These are phyloP conservation scores for Helicoverpa armigera DNA, from an alignment of 1,140 invertebrate genomes.

Conservation along the genomic window DNA sequence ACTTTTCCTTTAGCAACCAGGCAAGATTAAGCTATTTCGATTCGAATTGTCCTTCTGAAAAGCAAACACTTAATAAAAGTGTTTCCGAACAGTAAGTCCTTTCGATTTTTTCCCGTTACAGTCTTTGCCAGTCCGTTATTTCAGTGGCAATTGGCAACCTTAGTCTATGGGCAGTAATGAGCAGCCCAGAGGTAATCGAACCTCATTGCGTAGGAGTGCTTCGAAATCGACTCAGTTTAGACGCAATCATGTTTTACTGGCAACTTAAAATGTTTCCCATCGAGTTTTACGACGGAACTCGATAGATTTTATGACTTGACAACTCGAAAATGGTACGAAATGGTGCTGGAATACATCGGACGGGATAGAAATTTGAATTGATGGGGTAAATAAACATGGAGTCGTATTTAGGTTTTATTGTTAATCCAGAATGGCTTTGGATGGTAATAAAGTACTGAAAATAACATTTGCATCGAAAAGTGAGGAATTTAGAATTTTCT, in stretches of 20 bases:
- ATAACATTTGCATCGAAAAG: too few relatives aligned
- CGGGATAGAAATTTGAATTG: not conserved
- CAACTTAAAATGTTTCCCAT: slow-evolving; percentile 48
- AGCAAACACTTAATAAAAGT: too few relatives aligned
- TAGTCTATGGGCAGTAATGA: slow-evolving; percentile 13
- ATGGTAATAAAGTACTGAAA: not conserved
- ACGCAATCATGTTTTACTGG: slow-evolving; percentile 59
- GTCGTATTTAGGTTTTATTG: not conserved
- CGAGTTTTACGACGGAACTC: slow-evolving; percentile 41
- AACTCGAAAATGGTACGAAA: not conserved
- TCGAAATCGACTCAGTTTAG: slow-evolving; percentile 52
- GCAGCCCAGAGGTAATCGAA: slow-evolving; percentile 64
- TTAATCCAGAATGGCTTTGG: not conserved
- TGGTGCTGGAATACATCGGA: not conserved
- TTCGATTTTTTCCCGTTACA: too few relatives aligned
- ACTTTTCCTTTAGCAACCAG: too few relatives aligned
- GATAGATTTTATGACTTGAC: slow-evolving; percentile 31
- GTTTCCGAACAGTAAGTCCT: too few relatives aligned
- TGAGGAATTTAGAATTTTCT: too few relatives aligned
- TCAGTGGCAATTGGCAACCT: slow-evolving; percentile 11
- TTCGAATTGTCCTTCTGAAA: too few relatives aligned
- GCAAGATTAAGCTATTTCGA: too few relatives aligned
- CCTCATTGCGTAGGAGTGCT: slow-evolving; percentile 64
- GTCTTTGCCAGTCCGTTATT: not conserved
- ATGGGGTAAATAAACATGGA: not conserved